Evolutionary conservation across 2,113 vertebrate species (phyloP).

Genomic region (Amphiprion ocellaris): DNA sequence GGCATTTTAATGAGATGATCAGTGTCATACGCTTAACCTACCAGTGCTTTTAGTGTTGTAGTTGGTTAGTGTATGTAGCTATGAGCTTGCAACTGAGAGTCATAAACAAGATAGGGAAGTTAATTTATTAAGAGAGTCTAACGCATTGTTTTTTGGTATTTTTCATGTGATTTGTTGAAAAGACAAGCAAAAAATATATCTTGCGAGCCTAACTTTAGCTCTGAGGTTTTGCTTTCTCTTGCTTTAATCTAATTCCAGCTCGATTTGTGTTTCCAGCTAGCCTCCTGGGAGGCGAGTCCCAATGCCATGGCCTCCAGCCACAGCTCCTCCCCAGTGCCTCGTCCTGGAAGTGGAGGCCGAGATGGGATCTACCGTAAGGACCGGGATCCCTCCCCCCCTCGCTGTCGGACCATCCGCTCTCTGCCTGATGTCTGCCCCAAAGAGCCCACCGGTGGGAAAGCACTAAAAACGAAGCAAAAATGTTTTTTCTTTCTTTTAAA

Average conservation of each 20-base stretch:
- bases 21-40: too few relatives aligned
- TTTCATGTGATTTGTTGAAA: too few relatives aligned
- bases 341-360: conserved; percentile 84
- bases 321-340: conserved; percentile 92
- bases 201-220: neutral
- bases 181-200: too few relatives aligned
- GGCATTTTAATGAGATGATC: too few relatives aligned
- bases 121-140: too few relatives aligned
- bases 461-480: too few relatives aligned
- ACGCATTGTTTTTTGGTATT: too few relatives aligned
- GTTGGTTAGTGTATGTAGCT: too few relatives aligned
- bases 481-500: too few relatives aligned
- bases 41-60: too few relatives aligned
- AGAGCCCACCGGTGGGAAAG: conserved; percentile 90
- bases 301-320: conserved; percentile 97
- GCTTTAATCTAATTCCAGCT: neutral
- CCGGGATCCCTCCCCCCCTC: conserved; percentile 82
- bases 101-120: too few relatives aligned
- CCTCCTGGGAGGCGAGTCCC: conserved; percentile 87
- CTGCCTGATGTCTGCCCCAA: conserved; percentile 98
- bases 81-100: too few relatives aligned
- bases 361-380: conserved; percentile 92
- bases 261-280: conserved; percentile 70
- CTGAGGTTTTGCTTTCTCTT: neutral
- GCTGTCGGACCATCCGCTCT: conserved; percentile 85